Percentiles rank a stretch among this genome's conserved stretches.
Conservation (phyloP, 1,140 invertebrate species). For the Goniozus legneri region DNA sequence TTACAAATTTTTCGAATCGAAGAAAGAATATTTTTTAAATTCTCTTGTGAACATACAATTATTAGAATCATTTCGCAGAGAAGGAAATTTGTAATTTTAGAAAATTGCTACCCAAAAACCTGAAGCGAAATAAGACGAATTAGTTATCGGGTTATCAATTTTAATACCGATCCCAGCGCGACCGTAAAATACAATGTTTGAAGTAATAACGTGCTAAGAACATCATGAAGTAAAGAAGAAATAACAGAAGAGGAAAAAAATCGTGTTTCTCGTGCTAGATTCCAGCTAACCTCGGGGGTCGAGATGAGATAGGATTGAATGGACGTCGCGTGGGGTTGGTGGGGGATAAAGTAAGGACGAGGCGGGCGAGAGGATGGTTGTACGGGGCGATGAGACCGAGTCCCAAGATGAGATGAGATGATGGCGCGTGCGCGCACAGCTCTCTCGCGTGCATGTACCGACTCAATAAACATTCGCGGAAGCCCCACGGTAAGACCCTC, state of each 20-base stretch:
- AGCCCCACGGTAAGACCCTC: constrained; percentile 43
- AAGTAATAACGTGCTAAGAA: too few relatives aligned
- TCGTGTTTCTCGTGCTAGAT: constrained; percentile 2
- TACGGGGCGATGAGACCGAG: background rate
- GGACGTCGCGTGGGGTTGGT: constrained; percentile 19
- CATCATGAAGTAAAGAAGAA: constrained; percentile 20
- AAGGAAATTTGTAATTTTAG: too few relatives aligned
- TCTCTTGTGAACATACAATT: too few relatives aligned
- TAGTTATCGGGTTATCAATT: background rate
- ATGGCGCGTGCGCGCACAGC: constrained; percentile 12
- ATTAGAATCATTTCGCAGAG: too few relatives aligned
- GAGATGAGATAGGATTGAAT: constrained; percentile 29
- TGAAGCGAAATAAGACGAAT: background rate
- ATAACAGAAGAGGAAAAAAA: constrained; percentile 11
- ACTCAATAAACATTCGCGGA: constrained; percentile 50
- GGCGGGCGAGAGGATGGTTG: constrained; percentile 9
- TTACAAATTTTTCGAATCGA: too few relatives aligned
- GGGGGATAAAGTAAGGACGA: constrained; percentile 6
- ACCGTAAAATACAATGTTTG: constrained; percentile 1
- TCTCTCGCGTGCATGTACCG: constrained; percentile 39
- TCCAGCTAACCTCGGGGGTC: constrained; percentile 11
- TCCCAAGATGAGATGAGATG: constrained; percentile 38
- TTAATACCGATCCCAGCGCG: background rate
- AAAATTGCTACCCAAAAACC: background rate
- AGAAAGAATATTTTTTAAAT: too few relatives aligned